phyloP scores from a whole-genome alignment of 2,113 vertebrate genomes.

The Ophthalmotilapia sp. region DNA sequence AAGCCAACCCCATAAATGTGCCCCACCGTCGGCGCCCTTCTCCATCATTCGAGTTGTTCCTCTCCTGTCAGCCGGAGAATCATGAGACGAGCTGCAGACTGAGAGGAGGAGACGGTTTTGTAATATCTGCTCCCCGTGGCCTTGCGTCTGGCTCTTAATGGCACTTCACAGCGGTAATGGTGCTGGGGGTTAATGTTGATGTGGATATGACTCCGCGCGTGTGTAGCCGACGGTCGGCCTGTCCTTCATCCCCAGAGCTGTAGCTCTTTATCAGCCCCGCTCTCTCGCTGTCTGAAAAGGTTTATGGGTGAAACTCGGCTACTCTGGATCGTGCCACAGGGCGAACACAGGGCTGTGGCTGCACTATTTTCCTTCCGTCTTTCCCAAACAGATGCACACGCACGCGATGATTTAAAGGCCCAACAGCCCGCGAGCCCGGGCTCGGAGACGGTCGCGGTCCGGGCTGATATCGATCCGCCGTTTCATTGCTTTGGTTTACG shows the following conservation, averaged over 20 bases:
- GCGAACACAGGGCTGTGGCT: neutral
- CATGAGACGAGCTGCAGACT: neutral
- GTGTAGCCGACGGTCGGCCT: neutral
- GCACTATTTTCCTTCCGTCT: neutral
- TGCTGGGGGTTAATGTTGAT: conserved; percentile 51
- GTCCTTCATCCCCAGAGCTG: conserved; percentile 43
- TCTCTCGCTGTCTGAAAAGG: neutral
- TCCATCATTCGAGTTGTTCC: neutral
- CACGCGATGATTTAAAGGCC: neutral
- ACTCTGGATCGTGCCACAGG: neutral
- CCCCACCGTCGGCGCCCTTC: neutral
- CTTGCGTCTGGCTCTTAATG: conserved; percentile 42
- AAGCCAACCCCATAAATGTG: neutral
- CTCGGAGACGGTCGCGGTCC: neutral
- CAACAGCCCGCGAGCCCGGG: neutral
- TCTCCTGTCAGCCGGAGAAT: neutral
- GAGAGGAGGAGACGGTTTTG: conserved; percentile 24
- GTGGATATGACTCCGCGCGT: neutral
- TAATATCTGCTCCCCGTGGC: conserved; percentile 32
- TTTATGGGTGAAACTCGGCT: neutral
- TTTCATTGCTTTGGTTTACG: conserved; percentile 30
- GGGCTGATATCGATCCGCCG: neutral
- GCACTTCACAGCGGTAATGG: conserved; percentile 46
- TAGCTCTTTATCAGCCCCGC: conserved; percentile 10
- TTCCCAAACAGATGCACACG: neutral